phyloP scores from a whole-genome alignment of 2,888 invertebrate genomes.

The Andrena chrysosceles region DNA sequence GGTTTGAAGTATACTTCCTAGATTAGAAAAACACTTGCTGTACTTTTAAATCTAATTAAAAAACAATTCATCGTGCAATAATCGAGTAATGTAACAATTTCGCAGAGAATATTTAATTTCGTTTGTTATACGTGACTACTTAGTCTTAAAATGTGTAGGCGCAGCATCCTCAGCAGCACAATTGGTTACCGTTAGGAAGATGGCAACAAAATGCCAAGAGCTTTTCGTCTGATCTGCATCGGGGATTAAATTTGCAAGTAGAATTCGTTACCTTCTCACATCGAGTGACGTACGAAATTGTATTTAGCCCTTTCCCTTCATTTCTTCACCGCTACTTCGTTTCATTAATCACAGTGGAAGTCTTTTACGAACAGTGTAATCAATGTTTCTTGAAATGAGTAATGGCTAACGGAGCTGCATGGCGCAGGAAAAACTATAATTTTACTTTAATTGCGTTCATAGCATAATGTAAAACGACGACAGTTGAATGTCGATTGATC shows the following conservation, averaged over 20 bases:
- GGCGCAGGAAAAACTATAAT: slow-evolving; percentile 39
- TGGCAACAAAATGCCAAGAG: slow-evolving; percentile 55
- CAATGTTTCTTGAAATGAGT: slow-evolving; percentile 68
- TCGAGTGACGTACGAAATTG: slow-evolving; percentile 62
- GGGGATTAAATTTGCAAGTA: slow-evolving; percentile 49
- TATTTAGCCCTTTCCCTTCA: slow-evolving; percentile 51
- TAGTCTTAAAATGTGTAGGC: too few species aligned
- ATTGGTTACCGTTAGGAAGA: slow-evolving; percentile 62
- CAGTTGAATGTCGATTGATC: slow-evolving; percentile 7
- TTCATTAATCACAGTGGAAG: slow-evolving; percentile 65
- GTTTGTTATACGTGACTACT: too few species aligned
- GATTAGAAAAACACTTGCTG: too few species aligned
- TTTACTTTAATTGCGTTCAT: slow-evolving; percentile 53
- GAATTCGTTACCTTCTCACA: slow-evolving; percentile 58
- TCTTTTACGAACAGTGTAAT: slow-evolving; percentile 57
- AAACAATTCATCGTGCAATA: too few species aligned
- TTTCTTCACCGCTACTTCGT: slow-evolving; percentile 22
- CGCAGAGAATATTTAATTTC: too few species aligned
- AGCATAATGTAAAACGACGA: slow-evolving; percentile 4
- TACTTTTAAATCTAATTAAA: too few species aligned
- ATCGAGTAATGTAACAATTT: too few species aligned
- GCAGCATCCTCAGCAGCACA: slow-evolving; percentile 10
- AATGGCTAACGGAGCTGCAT: slow-evolving; percentile 43
- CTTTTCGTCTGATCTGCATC: slow-evolving; percentile 47
- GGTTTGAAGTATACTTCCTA: too few species aligned